Base-by-base conservation (phyloP, 2,888 invertebrate species). In the Tipula unca region DNA sequence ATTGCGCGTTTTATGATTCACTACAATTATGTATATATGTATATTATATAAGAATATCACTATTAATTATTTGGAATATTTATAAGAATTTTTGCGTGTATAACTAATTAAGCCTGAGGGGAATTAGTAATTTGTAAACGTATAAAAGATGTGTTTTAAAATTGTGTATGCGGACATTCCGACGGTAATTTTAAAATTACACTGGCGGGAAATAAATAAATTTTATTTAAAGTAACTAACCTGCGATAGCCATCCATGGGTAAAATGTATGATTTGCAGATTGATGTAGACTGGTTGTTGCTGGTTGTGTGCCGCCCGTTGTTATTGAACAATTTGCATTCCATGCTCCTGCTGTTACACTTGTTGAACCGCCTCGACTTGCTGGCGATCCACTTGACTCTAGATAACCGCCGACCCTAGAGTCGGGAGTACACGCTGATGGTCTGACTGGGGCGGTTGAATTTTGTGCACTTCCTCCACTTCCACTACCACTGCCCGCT, bases 211-310 rank as follows among this genome's bases (percentile, higher is more conserved):
- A 35, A 32, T 32, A n/a, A 83, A 32, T 29, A n/a, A 32, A 32
- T 32, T 32, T 1, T n/a, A 29, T 17, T 17, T 8, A n/a, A 82
- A 82, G 13, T 29, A 86, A 89, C 96, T 95, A 92, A 97, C 98
- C 98, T 97, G 97, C 97, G 93, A 98, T 97, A 92, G 97, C 97
- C 98, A 98, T 98, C 98, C 98, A 98, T 89, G 98, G 98, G 92
- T 98, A 98, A 93, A 98, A 98, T 90, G 97, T 97, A 94, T 97
- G 97, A 92, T 95, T 96, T 92, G 94, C 94, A 91, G 95, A 94
- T 92, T 96, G 96, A 92, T 97, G 97, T 92, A 97, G 96, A 88
- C 96, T 95, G 90, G 95, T 96, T 89, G 96, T 96, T 87, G 95
- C 94, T 88, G 94, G 94, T 91, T 95, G 94, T 89, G 95, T 94